Evolutionary conservation across 2,888 invertebrate species (phyloP), one percentile per base, ranked within the genome.

Genomic region (Drosophila neotestacea): DNA sequence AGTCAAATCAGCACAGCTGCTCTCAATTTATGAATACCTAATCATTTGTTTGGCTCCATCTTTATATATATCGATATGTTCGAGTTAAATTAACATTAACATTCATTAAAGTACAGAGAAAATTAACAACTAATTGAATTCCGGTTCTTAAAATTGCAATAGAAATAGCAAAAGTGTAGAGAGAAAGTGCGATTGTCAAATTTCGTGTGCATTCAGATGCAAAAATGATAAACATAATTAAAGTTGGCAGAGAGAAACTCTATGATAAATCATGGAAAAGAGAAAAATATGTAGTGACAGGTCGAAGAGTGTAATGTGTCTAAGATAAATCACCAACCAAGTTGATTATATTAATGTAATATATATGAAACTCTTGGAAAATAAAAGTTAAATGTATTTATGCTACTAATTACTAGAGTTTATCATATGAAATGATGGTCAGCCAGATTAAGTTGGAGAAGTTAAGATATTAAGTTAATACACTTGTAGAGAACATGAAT

Each of bases 101-200:
- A 32, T n/a, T 13, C 11, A 47, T 10, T 47, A 32, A 7, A 6
- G 10, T 22, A 27, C 16, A 16, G 16, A 16, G 27, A 6, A 27
- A 44, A 6, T 28, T n/a, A 7, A 11, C 4, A 34, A 22, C 6
- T 13, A 9, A 22, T 16, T 34, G 6, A 11, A 6, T 16, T 6
- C 5, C 27, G 11, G 56, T 56, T 58, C 74, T 73, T 38, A 63
- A 59, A 39, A 42, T 11, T 41, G 22, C 27, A 28, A 44, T 54
- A 28, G 10, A 69, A 61, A 59, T 32, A 30, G 39, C 27, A 47
- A 60, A 39, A 46, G 48, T 27, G 11, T 16, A 4, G 22, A 52
- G 75, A 50, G 73, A 75, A 77, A 75, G 73, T 52, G 7, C n/a
- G 47, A 48, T 58, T 34, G 58, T 48, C 16, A 47, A 60, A 38